Base-by-base conservation (phyloP, 2,113 vertebrate genomes). In the Parus major region DNA sequence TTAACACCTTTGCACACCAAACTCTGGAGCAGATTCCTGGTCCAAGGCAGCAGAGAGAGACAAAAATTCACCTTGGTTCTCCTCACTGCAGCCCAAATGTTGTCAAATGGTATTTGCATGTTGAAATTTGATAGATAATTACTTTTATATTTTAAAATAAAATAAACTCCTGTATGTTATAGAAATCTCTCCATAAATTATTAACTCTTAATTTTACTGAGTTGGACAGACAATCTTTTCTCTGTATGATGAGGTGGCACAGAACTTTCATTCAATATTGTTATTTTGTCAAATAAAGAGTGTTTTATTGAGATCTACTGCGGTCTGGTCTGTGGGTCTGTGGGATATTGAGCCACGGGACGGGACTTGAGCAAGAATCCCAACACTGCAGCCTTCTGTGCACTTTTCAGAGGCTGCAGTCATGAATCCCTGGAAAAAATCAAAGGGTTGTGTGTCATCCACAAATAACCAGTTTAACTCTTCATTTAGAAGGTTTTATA, bases 361-460 rank as follows among this genome's bases (percentile, higher is more conserved):
- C 44, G 87, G 66, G 47, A 5, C 82, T 82, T 15, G 75, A 65
- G 73, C 46, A 57, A 9, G 63, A 60, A 49, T 52, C 15, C 33
- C 85, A 79, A 64, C 84, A 90, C 84, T 87, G 86, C 84, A 82
- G 87, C 84, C 85, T 80, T 95, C 84, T 95, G 93, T 92, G 95
- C 3, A 0, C 17, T 29, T 57, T 63, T 65, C 66, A 77, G 92
- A 86, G 79, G 24, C 79, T 73, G 65, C 11, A 77, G 71, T 80
- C 88, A 65, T 56, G 41, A 52, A 94, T 46, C 66, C 12, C 31
- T 46, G 56, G 47, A n/a, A 60, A 64, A 92, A 91, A 73, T 78
- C 47, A 86, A 57, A 57, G 77, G 41, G 18, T 36, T 50, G 44
- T 31, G 50, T 83, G 73, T 65, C 46, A 78, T 41, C 49, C 53